These are phyloP conservation scores for Hirtodrosophila histrioides DNA, from an alignment of 2,888 invertebrate species.

Conservation along the genomic window DNA sequence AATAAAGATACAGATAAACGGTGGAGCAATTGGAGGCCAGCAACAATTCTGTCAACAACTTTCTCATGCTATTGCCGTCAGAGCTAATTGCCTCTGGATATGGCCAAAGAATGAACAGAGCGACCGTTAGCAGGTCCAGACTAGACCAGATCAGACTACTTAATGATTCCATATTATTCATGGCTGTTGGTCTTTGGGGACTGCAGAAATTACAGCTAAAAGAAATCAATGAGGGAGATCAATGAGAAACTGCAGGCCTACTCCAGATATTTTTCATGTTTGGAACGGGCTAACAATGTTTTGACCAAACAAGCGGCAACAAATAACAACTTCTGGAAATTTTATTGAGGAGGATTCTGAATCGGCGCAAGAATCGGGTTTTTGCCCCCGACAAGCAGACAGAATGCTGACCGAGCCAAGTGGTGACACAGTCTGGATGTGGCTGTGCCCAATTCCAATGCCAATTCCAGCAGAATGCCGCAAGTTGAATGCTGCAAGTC, in stretches of 20 bases:
- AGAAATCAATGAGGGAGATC: slow-evolving; percentile 73
- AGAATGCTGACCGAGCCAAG: slow-evolving; percentile 44
- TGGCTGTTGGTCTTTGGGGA: neutral
- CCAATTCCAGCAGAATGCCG: slow-evolving; percentile 60
- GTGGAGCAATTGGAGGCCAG: slow-evolving; percentile 4
- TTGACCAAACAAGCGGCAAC: slow-evolving; percentile 33
- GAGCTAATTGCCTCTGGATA: slow-evolving; percentile 54
- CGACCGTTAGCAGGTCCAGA: slow-evolving; percentile 56
- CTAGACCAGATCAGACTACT: slow-evolving; percentile 56
- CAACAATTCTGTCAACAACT: slow-evolving; percentile 74
- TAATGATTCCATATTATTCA: slow-evolving; percentile 52
- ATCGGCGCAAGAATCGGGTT: slow-evolving; percentile 58
- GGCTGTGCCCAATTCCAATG: slow-evolving; percentile 72
- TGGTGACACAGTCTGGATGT: slow-evolving; percentile 48
- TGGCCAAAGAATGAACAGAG: slow-evolving; percentile 52
- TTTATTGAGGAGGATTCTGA: slow-evolving; percentile 70
- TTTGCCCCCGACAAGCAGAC: slow-evolving; percentile 20
- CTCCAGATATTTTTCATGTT: slow-evolving; percentile 61
- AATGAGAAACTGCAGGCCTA: slow-evolving; percentile 76
- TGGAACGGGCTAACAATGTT: slow-evolving; percentile 40
- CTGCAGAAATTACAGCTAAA: slow-evolving; percentile 73
- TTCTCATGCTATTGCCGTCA: slow-evolving; percentile 66
- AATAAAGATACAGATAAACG: slow-evolving; percentile 9
- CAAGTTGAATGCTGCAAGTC: slow-evolving; percentile 18
- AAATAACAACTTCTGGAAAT: slow-evolving; percentile 37